Evolutionary conservation across 2,113 vertebrate genomes (phyloP), one percentile per base, ranked within the genome.

Genomic region (Lucifuga dentata): DNA sequence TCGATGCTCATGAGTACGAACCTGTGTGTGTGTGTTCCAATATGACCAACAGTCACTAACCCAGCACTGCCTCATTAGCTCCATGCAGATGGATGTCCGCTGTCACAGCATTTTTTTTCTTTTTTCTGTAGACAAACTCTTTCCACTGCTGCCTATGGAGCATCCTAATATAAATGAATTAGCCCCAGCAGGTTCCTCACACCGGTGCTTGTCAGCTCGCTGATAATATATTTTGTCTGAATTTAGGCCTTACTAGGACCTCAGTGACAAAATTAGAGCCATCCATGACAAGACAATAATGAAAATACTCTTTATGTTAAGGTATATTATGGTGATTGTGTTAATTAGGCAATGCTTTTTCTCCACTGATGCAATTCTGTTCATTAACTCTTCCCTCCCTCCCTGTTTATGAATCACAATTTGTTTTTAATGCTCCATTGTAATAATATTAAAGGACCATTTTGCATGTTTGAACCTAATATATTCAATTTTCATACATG

Each of bases 101-200:
- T 32, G 38, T 72, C 56, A 59, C 32, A 39, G 55, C 17, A 16
- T 61, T 75, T 77, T n/a, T n/a, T n/a, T n/a, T n/a, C n/a, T n/a
- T n/a, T n/a, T n/a, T 76, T 58, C 66, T 11, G 3, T 40, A 58
- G 53, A 80, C 52, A 75, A 75, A 66, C 64, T 70, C 56, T 33
- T 66, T 50, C 40, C 17, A 13, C 32, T 16, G 68, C 48, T 72
- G 62, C 72, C 49, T 53, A 50, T 62, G 46, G 74, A 72, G 62
- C 41, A 17, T 71, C 52, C 57, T 79, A 74, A 81, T 86, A 74
- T 68, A 79, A 79, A 86, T 68, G 68, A 78, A 86, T 73, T 68
- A 57, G 46, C 45, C 49, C 72, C 64, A 51, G 68, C 23, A 68
- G 75, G 78, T 73, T 73, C n/a, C 38, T 51, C 68, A 49, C 63